Base-by-base conservation (phyloP, 2,888 invertebrate genomes). In the Cerceris ruficornis region DNA sequence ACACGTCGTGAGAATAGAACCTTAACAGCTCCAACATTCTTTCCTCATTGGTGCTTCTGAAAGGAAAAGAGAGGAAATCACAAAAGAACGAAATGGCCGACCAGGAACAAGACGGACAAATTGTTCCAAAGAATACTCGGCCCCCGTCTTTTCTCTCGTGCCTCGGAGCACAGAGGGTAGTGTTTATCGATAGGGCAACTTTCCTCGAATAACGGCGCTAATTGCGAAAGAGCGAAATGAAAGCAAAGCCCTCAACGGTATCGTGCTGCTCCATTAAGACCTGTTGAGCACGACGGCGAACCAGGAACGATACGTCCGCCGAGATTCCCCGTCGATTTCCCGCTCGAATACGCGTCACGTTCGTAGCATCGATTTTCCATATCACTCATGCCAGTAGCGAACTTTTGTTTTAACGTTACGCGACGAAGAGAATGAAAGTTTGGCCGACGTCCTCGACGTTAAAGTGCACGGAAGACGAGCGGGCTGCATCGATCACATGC, bases 291-390 rank as follows among this genome's bases (percentile, higher is more conserved):
- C 49, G 58, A 14, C 46, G 50, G 9, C 28, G 14, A n/a, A 46
- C 50, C 15, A n/a, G 42, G 70, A 61, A 70, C 67, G 67, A 57
- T 71, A 69, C 61, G 66, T 73, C 69, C 59, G 28, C 50, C 60
- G 65, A 7, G 46, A 62, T 52, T 68, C 41, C 52, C 57, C 67
- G 66, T 66, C 64, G 80, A 72, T 77, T 75, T 75, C 68, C 28
- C 71, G 14, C 43, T 57, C 71, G 69, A 69, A 60, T 69, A 75
- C 72, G 66, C 65, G 52, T 70, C 81, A 76, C 71, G 68, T 76
- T 60, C 59, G 69, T 54, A n/a, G 64, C 69, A 83, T 83, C 81
- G 83, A 84, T 83, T 83, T 77, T 72, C 81, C 81, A 79, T 79
- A 81, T 78, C 68, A 28, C 28, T 59, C 60, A 28, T 39, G 67